Evolutionary conservation across 2,888 invertebrate species (phyloP).

Genomic region (Pogonocherus hispidulus): DNA sequence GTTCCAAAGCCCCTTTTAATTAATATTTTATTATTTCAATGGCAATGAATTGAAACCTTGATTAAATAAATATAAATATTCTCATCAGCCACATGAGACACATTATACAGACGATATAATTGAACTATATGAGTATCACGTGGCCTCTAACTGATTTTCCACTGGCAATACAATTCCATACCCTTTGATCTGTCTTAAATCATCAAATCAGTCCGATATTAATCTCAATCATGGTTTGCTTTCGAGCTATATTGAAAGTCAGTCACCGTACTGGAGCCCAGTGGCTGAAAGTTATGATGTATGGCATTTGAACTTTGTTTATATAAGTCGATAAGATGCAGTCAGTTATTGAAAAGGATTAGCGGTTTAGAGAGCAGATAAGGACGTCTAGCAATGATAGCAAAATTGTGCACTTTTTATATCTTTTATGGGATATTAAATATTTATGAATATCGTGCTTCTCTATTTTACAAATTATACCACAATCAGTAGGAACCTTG

Average conservation of each 20-base stretch:
- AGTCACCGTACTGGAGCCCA: no score
- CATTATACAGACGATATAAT: no score
- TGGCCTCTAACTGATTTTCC: no score
- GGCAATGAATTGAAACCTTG: neutral
- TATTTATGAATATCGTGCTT: no score
- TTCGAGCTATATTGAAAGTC: neutral
- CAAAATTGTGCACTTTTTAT: neutral
- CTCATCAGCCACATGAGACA: no score
- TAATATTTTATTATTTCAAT: neutral
- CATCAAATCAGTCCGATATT: neutral
- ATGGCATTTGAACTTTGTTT: neutral
- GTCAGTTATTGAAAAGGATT: neutral
- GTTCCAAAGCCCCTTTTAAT: neutral
- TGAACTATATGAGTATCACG: no score
- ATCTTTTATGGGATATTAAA: no score
- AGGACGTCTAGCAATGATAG: neutral
- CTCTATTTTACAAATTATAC: no score
- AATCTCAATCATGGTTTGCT: neutral
- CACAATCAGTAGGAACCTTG: no score
- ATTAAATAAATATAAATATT: neutral
- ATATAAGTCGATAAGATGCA: neutral
- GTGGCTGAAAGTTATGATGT: neutral
- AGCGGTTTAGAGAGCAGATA: neutral
- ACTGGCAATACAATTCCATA: no score
- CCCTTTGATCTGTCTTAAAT: neutral